Evolutionary conservation across 2,888 invertebrate genomes (phyloP).

Genomic region (Byasa hedistus): DNA sequence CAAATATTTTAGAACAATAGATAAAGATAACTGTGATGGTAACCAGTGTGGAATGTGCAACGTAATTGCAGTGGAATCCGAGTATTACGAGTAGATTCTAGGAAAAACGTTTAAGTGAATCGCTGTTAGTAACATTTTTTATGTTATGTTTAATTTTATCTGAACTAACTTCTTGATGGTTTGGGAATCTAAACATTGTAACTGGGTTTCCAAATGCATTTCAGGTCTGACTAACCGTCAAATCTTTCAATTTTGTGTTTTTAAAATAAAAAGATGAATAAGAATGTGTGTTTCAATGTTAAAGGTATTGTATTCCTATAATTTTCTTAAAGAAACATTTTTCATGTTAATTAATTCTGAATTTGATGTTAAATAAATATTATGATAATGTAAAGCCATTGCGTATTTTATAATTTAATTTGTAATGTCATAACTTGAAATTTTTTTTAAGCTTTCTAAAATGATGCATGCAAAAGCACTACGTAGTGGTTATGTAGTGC

Average conservation of each 20-base stretch:
- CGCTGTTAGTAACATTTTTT: constrained; percentile 74
- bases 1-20: constrained; percentile 67
- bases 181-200: constrained; percentile 61
- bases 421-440: too few species aligned
- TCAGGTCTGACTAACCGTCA: constrained; percentile 71
- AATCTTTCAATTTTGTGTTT: constrained; percentile 76
- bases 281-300: constrained; percentile 37
- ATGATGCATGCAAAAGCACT: too few species aligned
- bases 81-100: constrained; percentile 75
- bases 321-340: background rate
- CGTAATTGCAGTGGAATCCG: constrained; percentile 68
- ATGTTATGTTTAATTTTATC: constrained; percentile 77
- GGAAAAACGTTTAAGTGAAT: constrained; percentile 66
- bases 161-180: constrained; percentile 72
- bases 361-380: background rate
- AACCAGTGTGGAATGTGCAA: constrained; percentile 68
- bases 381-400: background rate
- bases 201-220: constrained; percentile 63
- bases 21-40: constrained; percentile 75
- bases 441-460: too few species aligned
- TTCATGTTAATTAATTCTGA: background rate
- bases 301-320: constrained; percentile 9
- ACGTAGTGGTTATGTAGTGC: too few species aligned
- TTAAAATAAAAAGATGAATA: constrained; percentile 76
- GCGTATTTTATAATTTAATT: too few species aligned